Conservation (phyloP, 2,888 invertebrate genomes). For the Athalia rosae region DNA sequence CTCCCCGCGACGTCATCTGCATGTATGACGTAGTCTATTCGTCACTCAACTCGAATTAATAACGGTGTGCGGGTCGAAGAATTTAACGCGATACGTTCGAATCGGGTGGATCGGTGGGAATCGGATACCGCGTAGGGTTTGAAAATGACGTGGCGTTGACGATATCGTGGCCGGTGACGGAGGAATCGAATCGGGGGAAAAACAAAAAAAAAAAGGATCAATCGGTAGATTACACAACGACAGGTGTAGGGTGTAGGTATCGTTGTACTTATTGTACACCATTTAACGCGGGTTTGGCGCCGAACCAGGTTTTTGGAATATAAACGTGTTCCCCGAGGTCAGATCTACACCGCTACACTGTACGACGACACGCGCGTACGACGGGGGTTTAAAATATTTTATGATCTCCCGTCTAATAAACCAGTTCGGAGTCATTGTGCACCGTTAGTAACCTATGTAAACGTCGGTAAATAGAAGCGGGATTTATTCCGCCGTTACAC, state of each 20-base stretch:
- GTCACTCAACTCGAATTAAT: constrained; percentile 10
- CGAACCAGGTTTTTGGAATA: neutral
- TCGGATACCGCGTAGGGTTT: no score
- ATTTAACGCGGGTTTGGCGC: constrained; percentile 19
- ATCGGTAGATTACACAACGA: neutral
- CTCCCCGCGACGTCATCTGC: constrained; percentile 55
- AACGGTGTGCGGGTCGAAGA: no score
- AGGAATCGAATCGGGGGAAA: constrained; percentile 10
- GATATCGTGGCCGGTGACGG: no score
- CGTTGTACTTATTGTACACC: neutral
- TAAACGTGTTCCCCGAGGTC: neutral
- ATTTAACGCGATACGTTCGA: no score
- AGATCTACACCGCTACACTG: neutral
- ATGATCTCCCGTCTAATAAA: neutral
- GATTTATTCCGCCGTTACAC: neutral
- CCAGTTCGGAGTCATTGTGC: neutral
- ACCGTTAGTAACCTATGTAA: neutral
- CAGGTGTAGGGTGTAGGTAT: neutral
- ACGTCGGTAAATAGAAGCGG: neutral
- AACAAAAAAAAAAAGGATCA: constrained; percentile 5
- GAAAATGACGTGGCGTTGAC: no score
- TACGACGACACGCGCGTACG: neutral
- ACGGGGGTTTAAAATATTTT: constrained; percentile 10
- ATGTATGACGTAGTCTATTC: constrained; percentile 28
- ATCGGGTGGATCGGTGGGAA: no score